A percentile compares a stretch with the other conserved stretches of the same genome.
Evolutionary conservation across 2,113 vertebrate genomes (phyloP).

Genomic region (Capra hircus): DNA sequence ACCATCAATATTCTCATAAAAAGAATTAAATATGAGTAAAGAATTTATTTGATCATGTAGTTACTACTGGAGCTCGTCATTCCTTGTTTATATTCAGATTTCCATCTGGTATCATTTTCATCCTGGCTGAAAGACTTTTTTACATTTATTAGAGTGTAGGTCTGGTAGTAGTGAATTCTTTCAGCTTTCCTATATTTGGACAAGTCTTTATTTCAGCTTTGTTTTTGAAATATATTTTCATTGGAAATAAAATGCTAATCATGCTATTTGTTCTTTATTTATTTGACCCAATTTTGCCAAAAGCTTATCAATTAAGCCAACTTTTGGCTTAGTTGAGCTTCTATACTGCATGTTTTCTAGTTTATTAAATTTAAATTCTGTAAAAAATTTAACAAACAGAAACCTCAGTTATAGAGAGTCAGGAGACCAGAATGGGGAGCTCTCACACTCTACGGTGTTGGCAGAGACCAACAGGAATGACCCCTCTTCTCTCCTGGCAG

Average conservation of each 20-base stretch:
- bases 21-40: not conserved
- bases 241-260: not conserved
- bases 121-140: not conserved
- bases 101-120: not conserved
- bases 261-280: not conserved
- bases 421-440: not conserved
- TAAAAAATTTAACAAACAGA: not conserved
- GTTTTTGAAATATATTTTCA: not conserved
- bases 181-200: not conserved
- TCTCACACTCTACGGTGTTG: not conserved
- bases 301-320: constrained; percentile 6
- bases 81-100: not conserved
- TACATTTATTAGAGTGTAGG: not conserved
- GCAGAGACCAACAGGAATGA: not conserved
- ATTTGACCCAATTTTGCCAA: not conserved
- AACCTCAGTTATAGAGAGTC: not conserved
- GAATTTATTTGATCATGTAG: not conserved
- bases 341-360: not conserved
- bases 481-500: too few relatives aligned
- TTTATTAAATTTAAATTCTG: not conserved
- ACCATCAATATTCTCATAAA: not conserved
- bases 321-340: not conserved
- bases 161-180: not conserved
- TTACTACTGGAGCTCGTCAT: not conserved
- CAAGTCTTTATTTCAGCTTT: not conserved